Conservation (phyloP, 1,140 invertebrate species). For the Aphidius ervi region DNA sequence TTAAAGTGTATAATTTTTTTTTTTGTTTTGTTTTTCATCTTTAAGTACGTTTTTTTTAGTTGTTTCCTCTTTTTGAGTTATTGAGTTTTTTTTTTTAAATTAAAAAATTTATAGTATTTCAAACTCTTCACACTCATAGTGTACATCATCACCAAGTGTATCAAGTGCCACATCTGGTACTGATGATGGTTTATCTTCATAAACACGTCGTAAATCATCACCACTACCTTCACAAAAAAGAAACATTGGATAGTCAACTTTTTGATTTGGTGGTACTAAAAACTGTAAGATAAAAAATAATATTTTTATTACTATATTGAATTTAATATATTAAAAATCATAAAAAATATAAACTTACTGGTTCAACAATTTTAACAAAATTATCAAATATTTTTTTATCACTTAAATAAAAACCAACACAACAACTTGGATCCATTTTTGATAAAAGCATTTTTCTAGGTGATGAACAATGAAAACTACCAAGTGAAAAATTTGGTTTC, state of each 20-base stretch:
- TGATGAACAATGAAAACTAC: constrained; percentile 80
- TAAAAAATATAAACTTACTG: constrained; percentile 46
- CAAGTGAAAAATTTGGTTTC: constrained; percentile 66
- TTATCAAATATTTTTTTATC: constrained; percentile 73
- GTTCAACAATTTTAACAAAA: constrained; percentile 66
- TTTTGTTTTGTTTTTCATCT: no score
- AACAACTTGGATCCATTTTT: constrained; percentile 91
- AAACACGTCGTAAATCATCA: constrained; percentile 54
- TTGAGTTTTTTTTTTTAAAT: no score
- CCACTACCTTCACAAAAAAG: constrained; percentile 69
- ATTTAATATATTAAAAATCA: constrained; percentile 32
- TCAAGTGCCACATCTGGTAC: constrained; percentile 51
- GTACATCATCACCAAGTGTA: constrained; percentile 59
- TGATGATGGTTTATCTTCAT: constrained; percentile 55
- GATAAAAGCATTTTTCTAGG: constrained; percentile 82
- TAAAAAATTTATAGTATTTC: constrained; percentile 41
- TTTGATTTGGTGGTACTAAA: constrained; percentile 58
- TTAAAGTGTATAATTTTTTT: no score
- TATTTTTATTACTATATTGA: constrained; percentile 7
- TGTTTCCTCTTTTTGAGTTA: no score
- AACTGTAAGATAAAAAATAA: constrained; percentile 48
- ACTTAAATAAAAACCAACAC: constrained; percentile 84
- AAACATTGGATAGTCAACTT: constrained; percentile 75
- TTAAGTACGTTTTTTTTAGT: background rate
- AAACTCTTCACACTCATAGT: constrained; percentile 72